These are phyloP conservation scores for Jacana jacana DNA, from an alignment of 2,113 vertebrate species.

Conservation along the genomic window DNA sequence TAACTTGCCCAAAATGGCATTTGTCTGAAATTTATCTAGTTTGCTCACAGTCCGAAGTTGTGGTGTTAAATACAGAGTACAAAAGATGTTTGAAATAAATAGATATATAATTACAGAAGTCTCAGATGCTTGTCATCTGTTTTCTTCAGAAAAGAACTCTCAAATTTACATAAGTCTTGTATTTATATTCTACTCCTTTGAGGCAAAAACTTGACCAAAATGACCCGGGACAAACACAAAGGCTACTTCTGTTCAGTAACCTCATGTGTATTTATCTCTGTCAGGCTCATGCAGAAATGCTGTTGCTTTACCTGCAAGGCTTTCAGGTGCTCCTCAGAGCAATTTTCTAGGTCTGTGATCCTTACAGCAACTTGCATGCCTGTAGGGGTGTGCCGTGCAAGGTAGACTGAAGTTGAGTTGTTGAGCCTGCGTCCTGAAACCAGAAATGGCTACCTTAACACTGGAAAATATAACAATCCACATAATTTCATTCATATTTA, in stretches of 20 bases:
- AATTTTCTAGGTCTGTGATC: slow-evolving; percentile 93
- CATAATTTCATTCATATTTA: not conserved
- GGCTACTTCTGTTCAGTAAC: not conserved
- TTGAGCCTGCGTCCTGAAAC: slow-evolving; percentile 89
- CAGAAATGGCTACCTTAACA: slow-evolving; percentile 21
- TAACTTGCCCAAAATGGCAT: not conserved
- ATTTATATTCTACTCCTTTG: not conserved
- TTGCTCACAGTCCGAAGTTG: not conserved
- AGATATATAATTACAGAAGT: not conserved
- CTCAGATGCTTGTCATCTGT: not conserved
- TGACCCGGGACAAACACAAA: not conserved
- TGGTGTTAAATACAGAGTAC: not conserved
- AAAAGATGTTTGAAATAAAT: not conserved
- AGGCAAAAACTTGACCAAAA: not conserved
- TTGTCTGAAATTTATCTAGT: not conserved
- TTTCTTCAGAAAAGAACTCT: not conserved
- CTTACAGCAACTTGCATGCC: slow-evolving; percentile 88
- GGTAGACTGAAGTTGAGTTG: slow-evolving; percentile 89
- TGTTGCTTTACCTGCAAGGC: slow-evolving; percentile 86
- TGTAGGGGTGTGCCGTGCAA: slow-evolving; percentile 88
- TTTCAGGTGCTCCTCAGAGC: slow-evolving; percentile 90
- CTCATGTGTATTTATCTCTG: not conserved
- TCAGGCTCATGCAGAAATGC: not conserved
- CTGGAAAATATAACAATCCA: not conserved
- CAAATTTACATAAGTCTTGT: not conserved